phyloP scores from a whole-genome alignment of 2,888 invertebrate genomes.

The Caenorhabditis sp. region DNA sequence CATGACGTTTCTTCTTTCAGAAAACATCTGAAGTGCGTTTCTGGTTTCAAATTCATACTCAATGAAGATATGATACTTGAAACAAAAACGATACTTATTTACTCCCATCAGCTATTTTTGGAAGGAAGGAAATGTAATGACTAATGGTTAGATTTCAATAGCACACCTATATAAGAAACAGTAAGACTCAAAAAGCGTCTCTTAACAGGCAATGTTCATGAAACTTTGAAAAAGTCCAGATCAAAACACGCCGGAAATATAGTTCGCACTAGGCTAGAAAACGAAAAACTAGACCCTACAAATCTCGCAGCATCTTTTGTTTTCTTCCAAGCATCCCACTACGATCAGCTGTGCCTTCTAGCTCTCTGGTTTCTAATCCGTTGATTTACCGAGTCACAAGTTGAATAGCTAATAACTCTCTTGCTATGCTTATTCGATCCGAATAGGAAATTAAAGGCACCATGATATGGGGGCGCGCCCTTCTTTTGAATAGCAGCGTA shows the following conservation, averaged over 20 bases:
- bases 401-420: conserved; percentile 51
- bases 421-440: conserved; percentile 58
- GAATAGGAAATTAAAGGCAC: conserved; percentile 56
- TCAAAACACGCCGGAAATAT: conserved; percentile 9
- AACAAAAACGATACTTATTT: background rate
- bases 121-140: conserved; percentile 4
- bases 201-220: too few species aligned
- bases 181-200: too few species aligned
- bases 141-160: background rate
- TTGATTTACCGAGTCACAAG: conserved; percentile 50
- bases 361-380: conserved; percentile 52
- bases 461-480: conserved; percentile 58
- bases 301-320: background rate
- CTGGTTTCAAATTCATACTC: background rate
- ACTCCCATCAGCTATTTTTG: conserved; percentile 9
- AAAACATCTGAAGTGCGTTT: background rate
- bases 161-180: too few species aligned
- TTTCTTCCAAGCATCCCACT: background rate
- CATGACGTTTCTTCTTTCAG: conserved; percentile 3
- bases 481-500: conserved; percentile 60
- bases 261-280: background rate
- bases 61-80: conserved; percentile 18
- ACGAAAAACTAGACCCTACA: conserved; percentile 27
- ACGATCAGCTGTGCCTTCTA: conserved; percentile 41
- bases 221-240: background rate